Conservation (phyloP, 2,113 vertebrate species). For the Phalacrocorax brasilianus region DNA sequence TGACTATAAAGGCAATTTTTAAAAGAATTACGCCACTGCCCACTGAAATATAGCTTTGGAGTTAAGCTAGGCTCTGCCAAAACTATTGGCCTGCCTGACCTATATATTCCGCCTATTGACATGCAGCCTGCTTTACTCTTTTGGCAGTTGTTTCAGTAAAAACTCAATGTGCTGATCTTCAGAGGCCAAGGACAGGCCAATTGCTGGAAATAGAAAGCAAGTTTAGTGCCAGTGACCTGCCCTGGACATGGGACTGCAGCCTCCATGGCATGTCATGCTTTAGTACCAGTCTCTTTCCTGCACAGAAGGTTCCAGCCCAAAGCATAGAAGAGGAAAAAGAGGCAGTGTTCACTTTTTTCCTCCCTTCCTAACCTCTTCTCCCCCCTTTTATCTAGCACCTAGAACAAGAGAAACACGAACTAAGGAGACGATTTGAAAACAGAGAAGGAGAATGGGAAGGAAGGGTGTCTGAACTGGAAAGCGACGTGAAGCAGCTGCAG, state of each 20-base stretch:
- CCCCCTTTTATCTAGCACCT: conserved; percentile 77
- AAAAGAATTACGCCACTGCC: background rate
- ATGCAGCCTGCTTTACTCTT: conserved; percentile 22
- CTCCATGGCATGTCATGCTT: background rate
- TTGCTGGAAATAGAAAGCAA: background rate
- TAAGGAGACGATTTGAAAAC: conserved; percentile 89
- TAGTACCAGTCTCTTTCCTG: background rate
- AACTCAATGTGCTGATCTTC: conserved; percentile 26
- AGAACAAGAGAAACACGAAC: conserved; percentile 96
- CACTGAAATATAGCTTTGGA: background rate
- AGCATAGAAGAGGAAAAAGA: background rate
- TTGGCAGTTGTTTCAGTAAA: conserved; percentile 42
- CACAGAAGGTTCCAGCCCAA: background rate
- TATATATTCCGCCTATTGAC: conserved; percentile 15
- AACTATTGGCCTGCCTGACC: conserved; percentile 37
- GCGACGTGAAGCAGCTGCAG: conserved; percentile 92
- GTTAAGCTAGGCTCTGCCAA: conserved; percentile 16
- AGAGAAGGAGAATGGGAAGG: conserved; percentile 98
- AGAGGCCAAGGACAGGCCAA: conserved; percentile 9
- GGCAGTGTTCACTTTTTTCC: background rate
- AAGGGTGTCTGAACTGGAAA: conserved; percentile 93
- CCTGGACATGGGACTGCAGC: background rate
- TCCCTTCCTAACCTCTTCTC: background rate
- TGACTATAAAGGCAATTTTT: background rate
- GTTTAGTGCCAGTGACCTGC: background rate